Conservation (phyloP, 2,888 invertebrate genomes). For the Idaea biselata region DNA sequence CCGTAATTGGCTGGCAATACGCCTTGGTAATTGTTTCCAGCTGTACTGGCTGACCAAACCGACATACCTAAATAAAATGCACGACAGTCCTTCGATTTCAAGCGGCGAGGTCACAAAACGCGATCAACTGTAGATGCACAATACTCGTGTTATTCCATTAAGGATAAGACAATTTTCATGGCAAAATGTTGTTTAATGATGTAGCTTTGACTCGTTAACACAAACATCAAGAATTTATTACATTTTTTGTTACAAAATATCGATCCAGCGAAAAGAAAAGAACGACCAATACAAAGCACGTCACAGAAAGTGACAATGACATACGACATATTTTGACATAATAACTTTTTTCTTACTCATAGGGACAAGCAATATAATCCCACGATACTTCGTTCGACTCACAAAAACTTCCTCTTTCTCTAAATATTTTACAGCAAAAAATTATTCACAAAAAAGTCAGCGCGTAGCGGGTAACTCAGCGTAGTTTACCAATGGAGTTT, state of each 20-base stretch:
- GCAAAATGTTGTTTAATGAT: not conserved
- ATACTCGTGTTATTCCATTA: slow-evolving; percentile 13
- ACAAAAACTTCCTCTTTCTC: no score
- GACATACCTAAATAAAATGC: slow-evolving; percentile 82
- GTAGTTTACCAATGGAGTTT: no score
- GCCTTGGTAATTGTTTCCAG: slow-evolving; percentile 77
- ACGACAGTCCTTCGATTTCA: slow-evolving; percentile 67
- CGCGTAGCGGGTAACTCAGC: no score
- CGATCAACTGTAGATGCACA: slow-evolving; percentile 13
- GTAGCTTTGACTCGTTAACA: not conserved
- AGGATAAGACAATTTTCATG: not conserved
- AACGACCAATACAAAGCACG: not conserved
- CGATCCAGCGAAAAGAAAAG: not conserved
- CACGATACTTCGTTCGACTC: no score
- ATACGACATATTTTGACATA: not conserved
- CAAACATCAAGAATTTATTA: not conserved
- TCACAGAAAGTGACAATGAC: not conserved
- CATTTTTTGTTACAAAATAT: not conserved
- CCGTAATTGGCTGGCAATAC: slow-evolving; percentile 65
- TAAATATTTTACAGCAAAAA: no score
- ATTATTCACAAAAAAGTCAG: no score
- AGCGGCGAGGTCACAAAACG: slow-evolving; percentile 61
- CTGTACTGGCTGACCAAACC: slow-evolving; percentile 86
- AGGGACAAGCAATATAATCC: not conserved
- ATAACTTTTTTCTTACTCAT: not conserved